These are phyloP conservation scores for Anhinga rufa DNA, from an alignment of 2,113 vertebrate genomes.

Conservation along the genomic window DNA sequence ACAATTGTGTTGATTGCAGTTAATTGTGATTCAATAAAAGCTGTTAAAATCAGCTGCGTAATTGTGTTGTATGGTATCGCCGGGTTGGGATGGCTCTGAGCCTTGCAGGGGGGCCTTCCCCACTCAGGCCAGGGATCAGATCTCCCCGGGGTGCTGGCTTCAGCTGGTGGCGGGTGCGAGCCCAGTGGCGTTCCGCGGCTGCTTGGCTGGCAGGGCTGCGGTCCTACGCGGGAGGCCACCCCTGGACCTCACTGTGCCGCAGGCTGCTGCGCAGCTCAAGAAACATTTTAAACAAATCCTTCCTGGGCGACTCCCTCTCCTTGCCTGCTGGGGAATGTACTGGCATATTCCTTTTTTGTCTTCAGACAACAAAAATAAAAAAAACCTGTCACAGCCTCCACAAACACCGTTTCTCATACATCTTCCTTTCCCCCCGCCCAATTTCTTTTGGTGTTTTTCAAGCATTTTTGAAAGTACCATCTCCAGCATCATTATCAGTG, in stretches of 20 bases:
- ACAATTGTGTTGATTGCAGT: neutral
- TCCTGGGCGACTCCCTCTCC: neutral
- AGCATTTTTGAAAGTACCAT: neutral
- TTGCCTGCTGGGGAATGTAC: neutral
- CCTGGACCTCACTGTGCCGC: neutral
- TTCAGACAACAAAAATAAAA: neutral
- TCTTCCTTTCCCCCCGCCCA: neutral
- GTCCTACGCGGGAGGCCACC: neutral
- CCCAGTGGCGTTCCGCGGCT: neutral
- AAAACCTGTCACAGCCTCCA: neutral
- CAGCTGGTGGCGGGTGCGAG: fast-evolving
- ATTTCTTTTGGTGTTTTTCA: neutral
- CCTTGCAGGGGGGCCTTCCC: neutral
- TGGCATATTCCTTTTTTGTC: neutral
- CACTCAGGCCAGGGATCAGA: fast-evolving
- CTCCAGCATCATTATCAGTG: neutral
- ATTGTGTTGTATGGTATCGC: neutral
- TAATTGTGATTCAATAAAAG: constrained; percentile 45
- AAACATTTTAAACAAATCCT: neutral
- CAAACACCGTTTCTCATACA: neutral
- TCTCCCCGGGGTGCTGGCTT: fast-evolving
- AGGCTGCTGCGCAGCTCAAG: neutral
- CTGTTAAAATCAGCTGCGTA: neutral
- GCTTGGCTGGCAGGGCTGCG: neutral
- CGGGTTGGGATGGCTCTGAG: neutral